Percentiles rank a stretch among this genome's conserved stretches.
Evolutionary conservation across 2,113 vertebrate species (phyloP).

Genomic region (Sorex araneus): DNA sequence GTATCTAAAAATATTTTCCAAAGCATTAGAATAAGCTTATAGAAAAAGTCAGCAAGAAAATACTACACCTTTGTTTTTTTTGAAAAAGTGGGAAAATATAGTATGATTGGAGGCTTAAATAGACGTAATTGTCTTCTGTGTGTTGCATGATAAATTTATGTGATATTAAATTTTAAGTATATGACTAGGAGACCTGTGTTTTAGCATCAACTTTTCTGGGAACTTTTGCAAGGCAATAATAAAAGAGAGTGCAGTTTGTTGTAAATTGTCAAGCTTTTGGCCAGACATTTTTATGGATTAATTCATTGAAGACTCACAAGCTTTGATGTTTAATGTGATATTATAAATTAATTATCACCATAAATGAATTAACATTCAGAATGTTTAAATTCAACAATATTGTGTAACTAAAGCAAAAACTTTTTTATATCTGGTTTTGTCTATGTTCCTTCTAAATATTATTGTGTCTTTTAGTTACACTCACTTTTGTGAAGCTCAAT

Average conservation of each 20-base stretch:
- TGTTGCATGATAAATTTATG: background rate
- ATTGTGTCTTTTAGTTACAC: background rate
- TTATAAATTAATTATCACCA: constrained; percentile 41
- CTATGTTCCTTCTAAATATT: too few species aligned
- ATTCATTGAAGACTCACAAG: constrained; percentile 23
- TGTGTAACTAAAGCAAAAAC: constrained; percentile 54
- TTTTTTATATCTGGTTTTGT: background rate
- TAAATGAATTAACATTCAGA: constrained; percentile 29
- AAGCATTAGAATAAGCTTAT: background rate
- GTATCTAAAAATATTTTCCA: too few species aligned
- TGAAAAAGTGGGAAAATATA: background rate
- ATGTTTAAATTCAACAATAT: constrained; percentile 40
- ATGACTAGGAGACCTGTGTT: background rate
- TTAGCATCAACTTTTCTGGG: background rate
- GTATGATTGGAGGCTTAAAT: background rate
- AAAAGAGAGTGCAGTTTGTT: constrained; percentile 12
- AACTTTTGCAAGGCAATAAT: constrained; percentile 50
- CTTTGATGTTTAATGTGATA: background rate
- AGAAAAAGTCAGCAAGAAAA: constrained; percentile 30
- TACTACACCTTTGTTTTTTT: background rate
- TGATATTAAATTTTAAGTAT: background rate
- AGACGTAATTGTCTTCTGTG: background rate
- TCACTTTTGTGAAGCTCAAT: constrained; percentile 28
- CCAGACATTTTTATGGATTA: constrained; percentile 31
- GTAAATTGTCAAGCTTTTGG: background rate